These are phyloP conservation scores for Eledone cirrhosa DNA, from an alignment of 2,888 invertebrate genomes.

Conservation along the genomic window DNA sequence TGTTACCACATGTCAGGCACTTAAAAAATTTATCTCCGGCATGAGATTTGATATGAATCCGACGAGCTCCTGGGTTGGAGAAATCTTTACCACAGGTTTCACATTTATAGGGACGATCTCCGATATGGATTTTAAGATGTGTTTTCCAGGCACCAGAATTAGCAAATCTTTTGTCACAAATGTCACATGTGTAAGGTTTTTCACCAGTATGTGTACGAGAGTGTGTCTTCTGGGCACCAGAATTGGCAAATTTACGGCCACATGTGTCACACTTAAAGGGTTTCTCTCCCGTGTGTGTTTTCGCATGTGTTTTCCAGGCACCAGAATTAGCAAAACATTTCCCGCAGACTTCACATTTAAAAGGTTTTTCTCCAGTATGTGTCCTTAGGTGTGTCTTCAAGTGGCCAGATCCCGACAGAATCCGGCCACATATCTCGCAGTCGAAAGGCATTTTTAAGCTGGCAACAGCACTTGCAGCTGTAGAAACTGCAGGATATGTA, in stretches of 20 bases:
- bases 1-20: constrained; percentile 21
- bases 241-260: constrained; percentile 20
- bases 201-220: constrained; percentile 21
- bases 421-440: constrained; percentile 26
- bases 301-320: constrained; percentile 26
- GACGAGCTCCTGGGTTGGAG: constrained; percentile 22
- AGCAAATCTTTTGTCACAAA: constrained; percentile 27
- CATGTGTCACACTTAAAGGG: constrained; percentile 26
- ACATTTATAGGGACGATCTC: constrained; percentile 26
- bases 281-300: constrained; percentile 25
- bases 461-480: background rate
- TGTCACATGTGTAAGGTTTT: constrained; percentile 21
- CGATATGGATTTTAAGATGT: constrained; percentile 25
- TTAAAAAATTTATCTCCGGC: constrained; percentile 23
- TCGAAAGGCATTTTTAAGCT: constrained; percentile 24
- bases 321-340: constrained; percentile 27
- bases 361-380: constrained; percentile 26
- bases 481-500: background rate
- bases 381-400: constrained; percentile 21
- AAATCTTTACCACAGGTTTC: constrained; percentile 28
- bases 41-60: constrained; percentile 22
- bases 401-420: constrained; percentile 17
- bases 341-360: constrained; percentile 27
- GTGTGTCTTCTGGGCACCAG: constrained; percentile 24
- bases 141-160: constrained; percentile 29